Conservation (phyloP, 2,888 invertebrate species). For the Hyalella azteca region DNA sequence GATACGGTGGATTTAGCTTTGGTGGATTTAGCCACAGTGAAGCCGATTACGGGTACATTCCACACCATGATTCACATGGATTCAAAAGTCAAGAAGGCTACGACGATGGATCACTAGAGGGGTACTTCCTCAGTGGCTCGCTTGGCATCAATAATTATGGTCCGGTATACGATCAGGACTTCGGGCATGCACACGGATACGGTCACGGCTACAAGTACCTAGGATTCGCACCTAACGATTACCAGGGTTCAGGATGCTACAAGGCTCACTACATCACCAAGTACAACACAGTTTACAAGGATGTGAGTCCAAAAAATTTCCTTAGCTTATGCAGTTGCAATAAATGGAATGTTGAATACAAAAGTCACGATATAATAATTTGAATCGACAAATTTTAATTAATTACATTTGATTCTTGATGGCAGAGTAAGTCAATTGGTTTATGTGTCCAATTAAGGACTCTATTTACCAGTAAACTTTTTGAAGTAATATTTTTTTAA, state of each 20-base stretch:
- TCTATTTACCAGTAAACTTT: too few species aligned
- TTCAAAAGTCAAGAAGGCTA: too few species aligned
- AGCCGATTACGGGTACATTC: slow-evolving; percentile 3
- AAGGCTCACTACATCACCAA: slow-evolving; percentile 41
- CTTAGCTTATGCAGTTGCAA: too few species aligned
- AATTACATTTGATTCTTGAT: too few species aligned
- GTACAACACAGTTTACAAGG: slow-evolving; percentile 38
- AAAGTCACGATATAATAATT: too few species aligned
- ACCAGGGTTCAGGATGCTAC: neutral
- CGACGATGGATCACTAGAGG: neutral
- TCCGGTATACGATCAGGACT: neutral
- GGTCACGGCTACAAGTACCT: neutral
- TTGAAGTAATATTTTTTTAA: neutral
- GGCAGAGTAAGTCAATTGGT: too few species aligned
- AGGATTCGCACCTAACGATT: neutral
- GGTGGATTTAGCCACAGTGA: neutral
- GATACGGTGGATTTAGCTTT: neutral
- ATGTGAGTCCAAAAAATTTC: neutral
- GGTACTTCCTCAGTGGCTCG: too few species aligned
- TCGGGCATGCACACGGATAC: slow-evolving; percentile 19
- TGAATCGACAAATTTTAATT: too few species aligned
- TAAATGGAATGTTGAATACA: too few species aligned
- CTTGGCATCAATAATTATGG: neutral
- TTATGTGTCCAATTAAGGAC: too few species aligned
- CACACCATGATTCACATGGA: neutral